Evolutionary conservation across 2,797 vertebrate genomes (phyloP), one percentile per base, ranked within the genome.

Genomic region (Triplophysa bombifrons): DNA sequence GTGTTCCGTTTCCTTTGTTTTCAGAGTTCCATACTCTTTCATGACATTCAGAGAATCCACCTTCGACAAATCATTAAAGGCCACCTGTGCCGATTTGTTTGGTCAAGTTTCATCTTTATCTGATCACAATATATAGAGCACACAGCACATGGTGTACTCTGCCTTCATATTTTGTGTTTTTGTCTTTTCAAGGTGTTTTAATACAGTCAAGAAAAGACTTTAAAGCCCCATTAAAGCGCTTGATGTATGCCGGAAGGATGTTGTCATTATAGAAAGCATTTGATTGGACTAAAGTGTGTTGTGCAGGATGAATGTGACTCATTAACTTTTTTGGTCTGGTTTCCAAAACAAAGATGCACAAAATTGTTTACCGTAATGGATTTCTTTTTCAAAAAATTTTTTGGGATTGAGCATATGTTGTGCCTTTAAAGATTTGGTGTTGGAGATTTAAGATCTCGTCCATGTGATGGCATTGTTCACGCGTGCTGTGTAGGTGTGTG

Each of bases 11-110:
- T 51, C 46, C 30, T 65, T 79, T 65, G 77, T 72, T 72, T 63
- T 34, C 60, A 66, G 60, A 25, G 19, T 72, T 22, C 58, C 2
- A 17, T 61, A 25, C 70, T 72, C 58, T 72, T 61, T 46, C 25
- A 20, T 83, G 30, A 74, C 67, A 19, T 72, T 50, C 56, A 60
- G 22, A 66, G 67, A 76, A 72, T 69, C 76, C 53, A 58, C 74
- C 34, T 71, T 58, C 44, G 68, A 61, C 61, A 73, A 58, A 53
- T 25, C 63, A 68, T 50, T 77, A 41, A 13, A 74, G n/a, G 30
- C 48, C 55, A n/a, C 58, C 65, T 69, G n/a, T 63, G 22, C 20
- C 44, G 19, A 46, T 53, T 22, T 11, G 58, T 19, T 38, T 1
- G 2, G 55, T 69, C 22, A 30, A 4, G 53, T 64, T 60, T 66